A percentile compares a stretch with the other conserved stretches of the same genome.
These are phyloP conservation scores for Brotula barbata DNA, from an alignment of 2,797 vertebrate genomes.

Conservation along the genomic window DNA sequence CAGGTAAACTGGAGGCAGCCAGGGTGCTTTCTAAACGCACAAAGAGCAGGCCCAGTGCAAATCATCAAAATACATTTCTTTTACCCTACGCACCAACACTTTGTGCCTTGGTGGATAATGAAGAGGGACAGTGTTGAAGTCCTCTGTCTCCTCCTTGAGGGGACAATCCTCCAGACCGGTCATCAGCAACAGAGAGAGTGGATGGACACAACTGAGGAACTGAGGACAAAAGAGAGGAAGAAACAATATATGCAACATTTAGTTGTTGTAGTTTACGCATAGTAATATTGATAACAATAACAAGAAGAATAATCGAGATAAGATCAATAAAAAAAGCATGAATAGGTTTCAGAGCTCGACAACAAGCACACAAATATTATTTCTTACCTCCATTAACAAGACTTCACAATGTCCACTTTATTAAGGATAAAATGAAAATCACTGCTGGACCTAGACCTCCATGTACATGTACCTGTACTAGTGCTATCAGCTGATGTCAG, in stretches of 20 bases:
- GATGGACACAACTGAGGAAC: conserved; percentile 78
- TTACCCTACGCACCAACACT: conserved; percentile 76
- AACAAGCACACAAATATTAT: neutral
- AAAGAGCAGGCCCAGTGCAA: neutral
- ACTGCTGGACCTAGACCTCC: too few species aligned
- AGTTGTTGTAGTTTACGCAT: too few species aligned
- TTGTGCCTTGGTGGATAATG: conserved; percentile 79
- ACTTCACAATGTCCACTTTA: too few species aligned
- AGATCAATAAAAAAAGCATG: too few species aligned
- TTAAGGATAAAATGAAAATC: too few species aligned
- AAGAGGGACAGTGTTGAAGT: conserved; percentile 79
- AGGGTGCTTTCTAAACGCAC: neutral
- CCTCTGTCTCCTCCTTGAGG: conserved; percentile 79
- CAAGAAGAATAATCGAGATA: too few species aligned
- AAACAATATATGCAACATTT: too few species aligned
- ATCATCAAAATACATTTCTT: neutral
- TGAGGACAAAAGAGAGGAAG: neutral
- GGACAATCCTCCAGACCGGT: conserved; percentile 76
- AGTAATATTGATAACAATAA: too few species aligned
- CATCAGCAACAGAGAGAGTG: conserved; percentile 78
- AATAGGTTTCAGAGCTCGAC: neutral
- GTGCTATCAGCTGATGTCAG: conserved; percentile 72
- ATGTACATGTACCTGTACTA: conserved; percentile 64
- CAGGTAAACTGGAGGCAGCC: neutral
- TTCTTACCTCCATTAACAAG: neutral